These are phyloP conservation scores for Rhabdomys dilectus DNA, from an alignment of 2,113 vertebrate species.

Conservation along the genomic window DNA sequence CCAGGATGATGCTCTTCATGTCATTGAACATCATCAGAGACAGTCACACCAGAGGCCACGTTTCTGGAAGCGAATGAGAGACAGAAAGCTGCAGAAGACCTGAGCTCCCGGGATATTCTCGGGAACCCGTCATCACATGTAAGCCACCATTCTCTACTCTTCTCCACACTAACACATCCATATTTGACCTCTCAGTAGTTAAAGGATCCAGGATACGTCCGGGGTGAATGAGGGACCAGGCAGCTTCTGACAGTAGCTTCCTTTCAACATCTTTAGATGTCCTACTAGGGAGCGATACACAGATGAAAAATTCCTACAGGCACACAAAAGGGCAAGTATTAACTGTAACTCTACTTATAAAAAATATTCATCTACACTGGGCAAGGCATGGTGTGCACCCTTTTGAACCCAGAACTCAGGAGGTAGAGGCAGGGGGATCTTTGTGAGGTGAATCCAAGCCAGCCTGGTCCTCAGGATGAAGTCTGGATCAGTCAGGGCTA, in stretches of 20 bases:
- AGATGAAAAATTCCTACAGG: background rate
- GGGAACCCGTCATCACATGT: too few species aligned
- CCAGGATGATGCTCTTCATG: slow-evolving; percentile 88
- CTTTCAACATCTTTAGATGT: background rate
- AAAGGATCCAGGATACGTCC: background rate
- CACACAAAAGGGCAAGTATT: background rate
- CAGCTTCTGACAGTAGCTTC: background rate
- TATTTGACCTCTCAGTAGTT: background rate
- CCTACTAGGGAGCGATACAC: background rate
- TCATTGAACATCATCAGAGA: background rate
- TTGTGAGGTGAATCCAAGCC: background rate
- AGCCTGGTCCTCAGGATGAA: background rate
- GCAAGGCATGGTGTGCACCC: background rate
- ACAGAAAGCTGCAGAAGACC: background rate
- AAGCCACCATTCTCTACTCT: background rate
- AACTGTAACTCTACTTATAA: background rate
- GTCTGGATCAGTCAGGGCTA: background rate
- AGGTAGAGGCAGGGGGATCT: background rate
- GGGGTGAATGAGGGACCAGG: background rate
- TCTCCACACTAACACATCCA: background rate
- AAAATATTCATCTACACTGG: background rate
- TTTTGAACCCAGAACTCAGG: background rate
- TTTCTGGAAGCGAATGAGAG: background rate
- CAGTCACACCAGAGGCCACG: background rate
- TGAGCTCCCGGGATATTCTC: background rate